These are phyloP conservation scores for Coccyzus lansbergi DNA, from an alignment of 2,797 vertebrate genomes.

Conservation along the genomic window DNA sequence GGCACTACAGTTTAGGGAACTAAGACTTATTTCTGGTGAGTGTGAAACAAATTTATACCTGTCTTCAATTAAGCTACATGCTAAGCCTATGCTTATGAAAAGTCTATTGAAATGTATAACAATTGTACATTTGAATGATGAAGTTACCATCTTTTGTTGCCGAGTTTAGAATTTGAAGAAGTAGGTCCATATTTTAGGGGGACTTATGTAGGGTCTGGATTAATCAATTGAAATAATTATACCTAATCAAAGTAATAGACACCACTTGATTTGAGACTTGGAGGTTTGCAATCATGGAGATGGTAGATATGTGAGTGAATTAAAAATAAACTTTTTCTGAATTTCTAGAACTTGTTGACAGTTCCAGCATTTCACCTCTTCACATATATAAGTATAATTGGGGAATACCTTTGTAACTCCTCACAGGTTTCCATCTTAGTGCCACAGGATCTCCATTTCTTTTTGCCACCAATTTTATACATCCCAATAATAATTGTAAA, in stretches of 20 bases:
- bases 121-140: not conserved
- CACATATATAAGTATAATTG: not conserved
- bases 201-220: not conserved
- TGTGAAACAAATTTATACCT: not conserved
- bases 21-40: not conserved
- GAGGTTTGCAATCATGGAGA: not conserved
- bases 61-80: not conserved
- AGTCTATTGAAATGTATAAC: not conserved
- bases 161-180: not conserved
- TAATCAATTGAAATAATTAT: not conserved
- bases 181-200: not conserved
- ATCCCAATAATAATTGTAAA: not conserved
- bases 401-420: not conserved
- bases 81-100: not conserved
- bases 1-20: not conserved
- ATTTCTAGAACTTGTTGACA: not conserved
- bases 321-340: not conserved
- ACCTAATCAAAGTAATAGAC: not conserved
- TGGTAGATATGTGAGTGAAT: not conserved
- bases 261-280: not conserved
- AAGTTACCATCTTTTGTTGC: not conserved
- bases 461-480: not conserved
- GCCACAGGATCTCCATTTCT: not conserved
- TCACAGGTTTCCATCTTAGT: not conserved
- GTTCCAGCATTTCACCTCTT: not conserved